Evolutionary conservation across 2,113 vertebrate genomes (phyloP).

Genomic region (Heliornis fulica): DNA sequence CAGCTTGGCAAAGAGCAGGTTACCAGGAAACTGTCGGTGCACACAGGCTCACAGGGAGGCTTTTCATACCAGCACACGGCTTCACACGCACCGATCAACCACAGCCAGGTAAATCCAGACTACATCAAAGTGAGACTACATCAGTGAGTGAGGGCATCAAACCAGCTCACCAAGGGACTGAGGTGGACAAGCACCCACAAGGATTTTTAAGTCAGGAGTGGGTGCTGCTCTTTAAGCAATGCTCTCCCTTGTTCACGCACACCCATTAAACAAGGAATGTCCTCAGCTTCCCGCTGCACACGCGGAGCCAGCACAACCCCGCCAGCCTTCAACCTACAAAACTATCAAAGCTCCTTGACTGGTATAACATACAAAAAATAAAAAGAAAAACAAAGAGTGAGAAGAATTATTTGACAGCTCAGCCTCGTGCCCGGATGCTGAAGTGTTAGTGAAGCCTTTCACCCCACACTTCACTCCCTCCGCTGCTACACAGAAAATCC

Average conservation of each 20-base stretch:
- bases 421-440: background rate
- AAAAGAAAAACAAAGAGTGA: background rate
- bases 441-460: slow-evolving; percentile 44
- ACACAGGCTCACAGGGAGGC: background rate
- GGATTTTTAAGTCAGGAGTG: background rate
- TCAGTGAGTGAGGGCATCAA: accelerated
- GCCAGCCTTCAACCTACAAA: background rate
- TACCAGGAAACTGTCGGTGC: background rate
- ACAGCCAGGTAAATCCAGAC: background rate
- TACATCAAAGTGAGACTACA: background rate
- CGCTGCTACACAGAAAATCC: slow-evolving; percentile 1
- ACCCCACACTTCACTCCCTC: slow-evolving; percentile 37
- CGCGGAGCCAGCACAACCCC: background rate
- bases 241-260: background rate
- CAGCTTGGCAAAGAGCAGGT: background rate
- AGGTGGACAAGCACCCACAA: background rate
- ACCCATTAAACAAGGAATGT: background rate
- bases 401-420: slow-evolving; percentile 8
- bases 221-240: background rate
- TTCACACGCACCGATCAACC: background rate
- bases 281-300: background rate
- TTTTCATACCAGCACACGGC: background rate
- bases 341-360: background rate
- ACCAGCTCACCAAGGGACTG: accelerated
- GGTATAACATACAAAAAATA: no score